phyloP scores from a whole-genome alignment of 2,113 vertebrate species.

The Serinus canaria region DNA sequence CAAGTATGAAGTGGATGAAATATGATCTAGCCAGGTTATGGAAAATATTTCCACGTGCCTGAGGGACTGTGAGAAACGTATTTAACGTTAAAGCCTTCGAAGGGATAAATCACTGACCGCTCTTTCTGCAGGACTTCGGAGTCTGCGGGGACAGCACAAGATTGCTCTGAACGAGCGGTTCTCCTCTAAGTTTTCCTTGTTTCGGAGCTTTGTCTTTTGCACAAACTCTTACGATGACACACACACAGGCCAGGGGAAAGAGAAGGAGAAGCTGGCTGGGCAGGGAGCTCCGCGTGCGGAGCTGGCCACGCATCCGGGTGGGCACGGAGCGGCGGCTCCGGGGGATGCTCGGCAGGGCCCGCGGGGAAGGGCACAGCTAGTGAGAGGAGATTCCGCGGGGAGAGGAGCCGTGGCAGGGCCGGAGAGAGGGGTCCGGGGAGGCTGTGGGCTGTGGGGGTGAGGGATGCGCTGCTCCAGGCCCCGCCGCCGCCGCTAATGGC shows the following conservation, averaged over 20 bases:
- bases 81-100: conserved; percentile 9
- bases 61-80: background rate
- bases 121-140: background rate
- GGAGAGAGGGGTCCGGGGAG: background rate
- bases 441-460: background rate
- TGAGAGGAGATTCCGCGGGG: background rate
- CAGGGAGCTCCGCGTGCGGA: background rate
- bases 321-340: background rate
- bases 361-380: background rate
- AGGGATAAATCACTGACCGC: conserved; percentile 27
- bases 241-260: background rate
- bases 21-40: background rate
- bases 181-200: background rate
- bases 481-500: conserved; percentile 47
- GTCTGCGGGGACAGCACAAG: background rate
- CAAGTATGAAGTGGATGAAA: background rate
- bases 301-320: background rate
- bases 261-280: background rate
- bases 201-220: conserved; percentile 6
- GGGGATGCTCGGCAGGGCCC: background rate
- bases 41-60: conserved; percentile 30
- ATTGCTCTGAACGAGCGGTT: background rate
- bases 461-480: background rate
- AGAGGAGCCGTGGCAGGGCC: background rate
- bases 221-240: background rate